phyloP scores from a whole-genome alignment of 2,797 vertebrate species.

The Microhierax caerulescens region DNA sequence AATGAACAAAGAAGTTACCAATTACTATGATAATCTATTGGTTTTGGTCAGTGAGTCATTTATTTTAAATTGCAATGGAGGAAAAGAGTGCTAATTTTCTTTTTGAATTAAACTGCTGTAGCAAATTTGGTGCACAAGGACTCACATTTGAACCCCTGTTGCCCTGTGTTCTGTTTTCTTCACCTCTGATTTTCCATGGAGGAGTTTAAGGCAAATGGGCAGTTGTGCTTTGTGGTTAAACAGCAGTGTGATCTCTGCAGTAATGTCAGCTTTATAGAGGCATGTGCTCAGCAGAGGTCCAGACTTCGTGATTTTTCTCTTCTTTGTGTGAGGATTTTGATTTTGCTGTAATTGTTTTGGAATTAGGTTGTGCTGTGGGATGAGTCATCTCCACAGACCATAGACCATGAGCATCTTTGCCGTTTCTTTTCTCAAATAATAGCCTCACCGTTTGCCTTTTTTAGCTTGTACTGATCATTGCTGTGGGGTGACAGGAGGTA shows the following conservation, averaged over 20 bases:
- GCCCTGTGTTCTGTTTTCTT: not conserved
- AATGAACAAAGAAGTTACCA: slow-evolving; percentile 27
- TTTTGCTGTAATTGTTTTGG: slow-evolving; percentile 54
- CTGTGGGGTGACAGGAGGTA: slow-evolving; percentile 4
- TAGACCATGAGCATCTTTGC: slow-evolving; percentile 28
- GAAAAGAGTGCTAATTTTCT: slow-evolving; percentile 1
- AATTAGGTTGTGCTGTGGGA: slow-evolving; percentile 52
- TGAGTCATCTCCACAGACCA: slow-evolving; percentile 53
- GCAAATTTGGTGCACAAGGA: not conserved
- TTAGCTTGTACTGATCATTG: not conserved
- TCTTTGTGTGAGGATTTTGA: slow-evolving; percentile 32
- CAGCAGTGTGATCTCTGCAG: not conserved
- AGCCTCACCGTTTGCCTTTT: not conserved
- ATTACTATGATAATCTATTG: slow-evolving; percentile 52
- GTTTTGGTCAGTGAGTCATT: slow-evolving; percentile 41
- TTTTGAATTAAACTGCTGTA: not conserved
- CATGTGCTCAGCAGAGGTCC: slow-evolving; percentile 24
- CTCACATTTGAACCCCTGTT: not conserved
- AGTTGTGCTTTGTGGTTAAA: not conserved
- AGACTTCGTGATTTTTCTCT: not conserved
- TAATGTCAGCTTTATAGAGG: not conserved
- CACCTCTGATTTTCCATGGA: slow-evolving; percentile 7
- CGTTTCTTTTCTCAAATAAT: slow-evolving; percentile 21
- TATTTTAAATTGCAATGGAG: slow-evolving; percentile 21
- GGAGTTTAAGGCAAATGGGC: not conserved